Evolutionary conservation across 2,113 vertebrate species (phyloP).

Genomic region (Suncus etruscus): DNA sequence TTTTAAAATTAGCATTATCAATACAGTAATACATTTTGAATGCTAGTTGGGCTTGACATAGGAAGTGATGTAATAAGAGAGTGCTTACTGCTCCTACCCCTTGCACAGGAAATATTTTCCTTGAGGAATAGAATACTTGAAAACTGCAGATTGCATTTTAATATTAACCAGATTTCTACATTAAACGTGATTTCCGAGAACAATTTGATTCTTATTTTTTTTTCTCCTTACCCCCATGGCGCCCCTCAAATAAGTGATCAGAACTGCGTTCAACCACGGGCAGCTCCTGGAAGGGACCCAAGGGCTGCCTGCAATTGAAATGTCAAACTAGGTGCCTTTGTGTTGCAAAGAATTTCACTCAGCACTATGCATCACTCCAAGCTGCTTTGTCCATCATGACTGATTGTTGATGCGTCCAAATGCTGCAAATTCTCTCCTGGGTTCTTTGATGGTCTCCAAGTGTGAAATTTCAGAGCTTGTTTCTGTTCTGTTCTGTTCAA

Average conservation of each 20-base stretch:
- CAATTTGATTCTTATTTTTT: conserved; percentile 86
- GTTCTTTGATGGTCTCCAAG: conserved; percentile 62
- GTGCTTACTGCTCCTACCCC: conserved; percentile 83
- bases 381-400: conserved; percentile 52
- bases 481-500: conserved; percentile 2
- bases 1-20: conserved; percentile 86
- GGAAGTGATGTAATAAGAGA: conserved; percentile 89
- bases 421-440: conserved; percentile 58
- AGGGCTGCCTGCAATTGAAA: conserved; percentile 85
- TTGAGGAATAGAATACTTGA: conserved; percentile 88
- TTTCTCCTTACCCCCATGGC: conserved; percentile 59
- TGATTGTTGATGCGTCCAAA: background rate
- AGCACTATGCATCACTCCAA: conserved; percentile 77
- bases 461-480: conserved; percentile 62
- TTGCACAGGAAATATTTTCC: conserved; percentile 90
- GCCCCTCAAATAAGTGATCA: conserved; percentile 82
- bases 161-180: conserved; percentile 91
- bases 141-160: conserved; percentile 89
- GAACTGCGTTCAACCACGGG: conserved; percentile 77
- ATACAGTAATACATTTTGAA: conserved; percentile 87
- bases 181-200: conserved; percentile 91
- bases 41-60: conserved; percentile 84
- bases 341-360: conserved; percentile 39
- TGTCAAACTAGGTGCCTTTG: conserved; percentile 75
- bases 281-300: conserved; percentile 86